phyloP scores from a whole-genome alignment of 2,888 invertebrate genomes.

The Tetanocera ferruginea region DNA sequence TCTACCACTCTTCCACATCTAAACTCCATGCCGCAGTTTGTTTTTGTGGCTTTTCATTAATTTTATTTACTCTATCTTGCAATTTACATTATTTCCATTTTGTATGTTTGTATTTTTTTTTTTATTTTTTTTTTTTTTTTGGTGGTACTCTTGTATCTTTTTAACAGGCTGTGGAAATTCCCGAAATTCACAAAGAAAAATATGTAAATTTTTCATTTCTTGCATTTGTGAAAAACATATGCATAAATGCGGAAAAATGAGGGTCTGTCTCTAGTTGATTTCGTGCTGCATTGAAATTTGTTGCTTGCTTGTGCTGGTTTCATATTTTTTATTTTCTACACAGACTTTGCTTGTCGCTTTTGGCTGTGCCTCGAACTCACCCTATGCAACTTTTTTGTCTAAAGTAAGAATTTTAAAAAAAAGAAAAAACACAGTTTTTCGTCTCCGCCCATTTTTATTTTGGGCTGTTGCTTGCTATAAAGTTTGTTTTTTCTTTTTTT shows the following conservation, averaged over 20 bases:
- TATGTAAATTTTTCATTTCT: constrained; percentile 15
- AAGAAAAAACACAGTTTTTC: neutral
- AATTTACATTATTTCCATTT: neutral
- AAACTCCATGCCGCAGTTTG: neutral
- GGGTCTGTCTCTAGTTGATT: constrained; percentile 2
- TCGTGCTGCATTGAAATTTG: neutral
- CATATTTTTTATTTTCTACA: neutral
- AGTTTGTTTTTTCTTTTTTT: neutral
- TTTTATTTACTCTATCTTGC: neutral
- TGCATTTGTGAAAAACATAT: constrained; percentile 1
- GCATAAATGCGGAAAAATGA: constrained; percentile 27
- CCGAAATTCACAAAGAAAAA: constrained; percentile 16
- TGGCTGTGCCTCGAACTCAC: neutral
- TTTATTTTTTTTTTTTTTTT: neutral
- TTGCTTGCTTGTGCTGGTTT: neutral
- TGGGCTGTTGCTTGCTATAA: neutral
- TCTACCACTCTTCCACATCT: neutral
- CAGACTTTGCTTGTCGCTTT: constrained; percentile 8
- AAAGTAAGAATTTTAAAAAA: neutral
- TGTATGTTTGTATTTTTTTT: neutral
- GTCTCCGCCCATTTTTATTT: constrained; percentile 27
- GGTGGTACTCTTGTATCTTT: neutral
- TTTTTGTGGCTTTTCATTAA: neutral
- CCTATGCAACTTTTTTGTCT: neutral
- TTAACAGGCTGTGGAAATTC: constrained; percentile 2